phyloP scores from a whole-genome alignment of 2,797 vertebrate species.

The Muraenolepis orangiensis region DNA sequence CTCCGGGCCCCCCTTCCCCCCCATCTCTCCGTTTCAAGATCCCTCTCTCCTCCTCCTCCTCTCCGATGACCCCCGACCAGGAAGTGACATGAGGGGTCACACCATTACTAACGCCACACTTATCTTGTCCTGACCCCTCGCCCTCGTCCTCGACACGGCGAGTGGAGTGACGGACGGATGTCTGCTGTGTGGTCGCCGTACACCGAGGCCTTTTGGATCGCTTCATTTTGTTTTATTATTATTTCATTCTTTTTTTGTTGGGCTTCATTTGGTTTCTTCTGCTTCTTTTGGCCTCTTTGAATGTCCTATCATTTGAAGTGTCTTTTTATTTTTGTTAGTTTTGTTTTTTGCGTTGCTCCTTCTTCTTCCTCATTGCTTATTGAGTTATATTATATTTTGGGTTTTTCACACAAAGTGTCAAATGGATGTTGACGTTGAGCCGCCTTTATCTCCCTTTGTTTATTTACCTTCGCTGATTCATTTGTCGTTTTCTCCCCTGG shows the following conservation, averaged over 20 bases:
- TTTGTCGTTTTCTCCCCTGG: constrained; percentile 2
- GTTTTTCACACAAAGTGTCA: constrained; percentile 29
- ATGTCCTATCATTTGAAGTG: not conserved
- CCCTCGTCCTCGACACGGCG: constrained; percentile 45
- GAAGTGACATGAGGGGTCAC: constrained; percentile 45
- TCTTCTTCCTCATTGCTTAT: not conserved
- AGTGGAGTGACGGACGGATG: constrained; percentile 64
- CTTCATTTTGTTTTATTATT: constrained; percentile 40
- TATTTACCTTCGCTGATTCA: too few species aligned
- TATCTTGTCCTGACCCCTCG: constrained; percentile 63
- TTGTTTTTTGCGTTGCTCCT: not conserved
- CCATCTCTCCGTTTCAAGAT: constrained; percentile 36
- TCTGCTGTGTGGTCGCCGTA: constrained; percentile 1
- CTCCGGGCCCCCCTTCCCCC: constrained; percentile 28
- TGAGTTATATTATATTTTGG: not conserved
- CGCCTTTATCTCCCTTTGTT: constrained; percentile 43
- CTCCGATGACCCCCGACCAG: constrained; percentile 39
- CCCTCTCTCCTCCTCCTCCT: too few species aligned
- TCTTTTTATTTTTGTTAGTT: constrained; percentile 9
- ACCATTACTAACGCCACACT: constrained; percentile 11
- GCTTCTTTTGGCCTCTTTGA: constrained; percentile 24
- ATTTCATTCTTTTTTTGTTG: constrained; percentile 6
- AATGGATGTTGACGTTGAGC: constrained; percentile 27
- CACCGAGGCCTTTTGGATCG: constrained; percentile 58
- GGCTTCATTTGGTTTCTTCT: constrained; percentile 4